Percentiles rank a stretch among this genome's conserved stretches.
Evolutionary conservation across 2,888 invertebrate genomes (phyloP).

Genomic region (Venusia cambrica): DNA sequence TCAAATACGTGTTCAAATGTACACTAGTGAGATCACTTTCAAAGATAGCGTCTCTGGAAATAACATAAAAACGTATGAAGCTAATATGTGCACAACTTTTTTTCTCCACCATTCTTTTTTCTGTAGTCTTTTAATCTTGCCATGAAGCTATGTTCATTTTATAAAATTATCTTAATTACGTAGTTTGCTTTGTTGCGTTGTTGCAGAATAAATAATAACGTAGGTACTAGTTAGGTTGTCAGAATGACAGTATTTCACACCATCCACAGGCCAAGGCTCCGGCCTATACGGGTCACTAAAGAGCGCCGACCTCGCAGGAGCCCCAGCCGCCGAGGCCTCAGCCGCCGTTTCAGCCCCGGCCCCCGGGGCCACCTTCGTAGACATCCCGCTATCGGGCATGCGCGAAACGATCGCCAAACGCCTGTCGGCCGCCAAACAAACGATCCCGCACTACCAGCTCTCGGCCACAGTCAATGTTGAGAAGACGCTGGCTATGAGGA

Average conservation of each 20-base stretch:
- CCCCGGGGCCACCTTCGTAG: slow-evolving; percentile 82
- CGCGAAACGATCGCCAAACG: slow-evolving; percentile 94
- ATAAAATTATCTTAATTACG: too few relatives aligned
- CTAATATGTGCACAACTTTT: too few relatives aligned
- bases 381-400: slow-evolving; percentile 92
- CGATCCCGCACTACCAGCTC: slow-evolving; percentile 98
- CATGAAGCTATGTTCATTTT: too few relatives aligned
- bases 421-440: slow-evolving; percentile 92
- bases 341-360: slow-evolving; percentile 40
- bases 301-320: slow-evolving; percentile 86
- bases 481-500: slow-evolving; percentile 86
- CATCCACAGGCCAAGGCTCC: slow-evolving; percentile 83
- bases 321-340: slow-evolving; percentile 32
- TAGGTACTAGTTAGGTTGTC: too few relatives aligned
- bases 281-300: slow-evolving; percentile 93
- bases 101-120: too few relatives aligned
- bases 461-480: slow-evolving; percentile 93
- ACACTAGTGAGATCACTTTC: too few relatives aligned
- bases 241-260: slow-evolving; percentile 33
- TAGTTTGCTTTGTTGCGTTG: too few relatives aligned
- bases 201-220: too few relatives aligned
- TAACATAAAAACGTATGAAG: too few relatives aligned
- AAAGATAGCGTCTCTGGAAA: too few relatives aligned
- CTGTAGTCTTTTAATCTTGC: too few relatives aligned
- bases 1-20: too few relatives aligned